phyloP scores from a whole-genome alignment of 1,140 invertebrate genomes.

The Drosophila malerkotliana region DNA sequence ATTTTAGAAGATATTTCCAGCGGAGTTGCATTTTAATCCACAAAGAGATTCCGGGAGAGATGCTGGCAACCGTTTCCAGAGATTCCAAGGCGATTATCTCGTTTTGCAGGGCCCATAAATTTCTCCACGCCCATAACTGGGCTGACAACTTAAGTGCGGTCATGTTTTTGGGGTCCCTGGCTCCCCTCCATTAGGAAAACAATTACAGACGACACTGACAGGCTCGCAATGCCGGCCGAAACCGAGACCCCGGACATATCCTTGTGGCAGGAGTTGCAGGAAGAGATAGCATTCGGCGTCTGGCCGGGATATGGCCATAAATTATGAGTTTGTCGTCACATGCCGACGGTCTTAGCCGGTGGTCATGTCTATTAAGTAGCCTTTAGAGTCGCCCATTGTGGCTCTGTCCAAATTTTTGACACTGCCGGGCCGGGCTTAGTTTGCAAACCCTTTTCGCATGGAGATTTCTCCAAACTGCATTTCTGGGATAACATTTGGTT shows the following conservation, averaged over 20 bases:
- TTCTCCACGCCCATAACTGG: slow-evolving; percentile 61
- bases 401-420: slow-evolving; percentile 55
- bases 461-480: slow-evolving; percentile 18
- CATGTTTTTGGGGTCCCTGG: slow-evolving; percentile 56
- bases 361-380: slow-evolving; percentile 70
- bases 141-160: slow-evolving; percentile 75
- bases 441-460: slow-evolving; percentile 23
- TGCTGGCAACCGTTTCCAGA: slow-evolving; percentile 6
- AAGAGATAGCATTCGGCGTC: slow-evolving; percentile 64
- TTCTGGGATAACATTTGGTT: slow-evolving; percentile 1
- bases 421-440: slow-evolving; percentile 53
- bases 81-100: slow-evolving; percentile 33
- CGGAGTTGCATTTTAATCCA: slow-evolving; percentile 16
- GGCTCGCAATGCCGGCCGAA: slow-evolving; percentile 26
- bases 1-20: not conserved
- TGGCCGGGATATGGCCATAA: slow-evolving; percentile 64
- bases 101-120: slow-evolving; percentile 56
- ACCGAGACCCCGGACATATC: slow-evolving; percentile 31
- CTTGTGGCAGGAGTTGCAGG: slow-evolving; percentile 9
- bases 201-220: slow-evolving; percentile 73
- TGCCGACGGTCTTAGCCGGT: slow-evolving; percentile 54
- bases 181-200: slow-evolving; percentile 68
- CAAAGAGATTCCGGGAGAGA: not conserved
- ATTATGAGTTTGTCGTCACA: slow-evolving; percentile 74
- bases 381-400: slow-evolving; percentile 35